phyloP scores from a whole-genome alignment of 1,140 invertebrate species.

The Diorhabda carinulata region DNA sequence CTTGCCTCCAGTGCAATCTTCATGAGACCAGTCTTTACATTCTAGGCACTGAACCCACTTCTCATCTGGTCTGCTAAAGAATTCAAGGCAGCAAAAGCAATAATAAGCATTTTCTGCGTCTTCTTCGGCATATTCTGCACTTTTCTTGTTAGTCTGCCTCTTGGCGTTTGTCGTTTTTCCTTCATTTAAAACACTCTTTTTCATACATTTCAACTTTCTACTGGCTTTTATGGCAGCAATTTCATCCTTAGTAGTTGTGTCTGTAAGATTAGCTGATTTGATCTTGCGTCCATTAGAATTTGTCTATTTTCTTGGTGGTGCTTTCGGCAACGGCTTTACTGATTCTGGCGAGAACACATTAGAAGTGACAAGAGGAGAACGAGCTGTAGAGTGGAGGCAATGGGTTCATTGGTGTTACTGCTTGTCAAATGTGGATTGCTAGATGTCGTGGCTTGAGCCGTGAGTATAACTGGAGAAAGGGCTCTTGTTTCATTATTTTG shows the following conservation, averaged over 20 bases:
- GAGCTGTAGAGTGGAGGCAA: background rate
- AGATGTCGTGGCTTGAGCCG: slow-evolving; percentile 13
- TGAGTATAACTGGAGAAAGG: slow-evolving; percentile 7
- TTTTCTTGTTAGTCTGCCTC: background rate
- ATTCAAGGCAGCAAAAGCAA: no score
- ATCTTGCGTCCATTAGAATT: slow-evolving; percentile 1
- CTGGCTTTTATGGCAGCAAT: background rate
- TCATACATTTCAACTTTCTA: background rate
- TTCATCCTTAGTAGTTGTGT: slow-evolving; percentile 7
- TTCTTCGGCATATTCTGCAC: background rate
- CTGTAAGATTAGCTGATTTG: background rate
- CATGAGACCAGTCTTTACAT: no score
- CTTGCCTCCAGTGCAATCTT: no score
- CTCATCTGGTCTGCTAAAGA: no score
- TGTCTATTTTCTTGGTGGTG: background rate
- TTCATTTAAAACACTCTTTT: no score
- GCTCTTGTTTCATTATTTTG: slow-evolving; percentile 9
- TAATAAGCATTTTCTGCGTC: background rate
- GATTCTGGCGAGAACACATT: background rate
- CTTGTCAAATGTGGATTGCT: no score
- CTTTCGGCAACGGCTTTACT: slow-evolving; percentile 5
- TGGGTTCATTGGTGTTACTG: background rate
- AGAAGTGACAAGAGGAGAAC: background rate
- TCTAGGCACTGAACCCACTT: no score
- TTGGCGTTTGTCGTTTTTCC: no score